Conservation (phyloP, 2,113 vertebrate species). For the Heterotis niloticus region DNA sequence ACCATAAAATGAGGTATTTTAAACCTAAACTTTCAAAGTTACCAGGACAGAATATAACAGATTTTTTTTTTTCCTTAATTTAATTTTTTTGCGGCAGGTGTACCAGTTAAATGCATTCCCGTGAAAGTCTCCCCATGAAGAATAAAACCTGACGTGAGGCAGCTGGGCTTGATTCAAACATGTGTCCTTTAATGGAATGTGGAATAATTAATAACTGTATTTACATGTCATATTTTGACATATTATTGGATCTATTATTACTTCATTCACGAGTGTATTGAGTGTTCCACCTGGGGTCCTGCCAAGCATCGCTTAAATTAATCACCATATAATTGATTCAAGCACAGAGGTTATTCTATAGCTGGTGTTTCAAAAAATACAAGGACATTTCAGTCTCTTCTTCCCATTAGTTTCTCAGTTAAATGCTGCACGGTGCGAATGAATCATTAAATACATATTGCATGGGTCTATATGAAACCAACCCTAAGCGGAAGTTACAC, state of each 20-base stretch:
- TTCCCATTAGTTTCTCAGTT: not conserved
- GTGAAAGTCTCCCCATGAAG: not conserved
- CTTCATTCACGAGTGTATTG: not conserved
- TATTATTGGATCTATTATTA: not conserved
- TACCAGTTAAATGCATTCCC: not conserved
- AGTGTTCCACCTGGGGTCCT: not conserved
- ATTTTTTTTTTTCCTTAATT: not conserved
- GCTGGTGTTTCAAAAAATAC: not conserved
- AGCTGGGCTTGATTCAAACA: not conserved
- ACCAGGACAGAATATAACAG: not conserved
- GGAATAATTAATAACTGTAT: constrained; percentile 6
- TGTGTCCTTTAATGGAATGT: not conserved
- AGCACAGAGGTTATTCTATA: not conserved
- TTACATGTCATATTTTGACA: constrained; percentile 9
- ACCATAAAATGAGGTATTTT: too few relatives aligned
- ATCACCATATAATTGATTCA: constrained; percentile 15
- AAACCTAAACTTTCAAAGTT: too few relatives aligned
- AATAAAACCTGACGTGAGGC: not conserved
- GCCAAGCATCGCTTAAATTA: not conserved
- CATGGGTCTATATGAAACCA: constrained; percentile 31
- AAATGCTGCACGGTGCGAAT: not conserved
- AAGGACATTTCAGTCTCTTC: not conserved
- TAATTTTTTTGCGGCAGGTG: not conserved
- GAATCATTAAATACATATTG: not conserved
- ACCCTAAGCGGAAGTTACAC: constrained; percentile 45